A percentile compares a stretch with the other conserved stretches of the same genome.
phyloP scores from a whole-genome alignment of 2,888 invertebrate genomes.

The Dioctria linearis region DNA sequence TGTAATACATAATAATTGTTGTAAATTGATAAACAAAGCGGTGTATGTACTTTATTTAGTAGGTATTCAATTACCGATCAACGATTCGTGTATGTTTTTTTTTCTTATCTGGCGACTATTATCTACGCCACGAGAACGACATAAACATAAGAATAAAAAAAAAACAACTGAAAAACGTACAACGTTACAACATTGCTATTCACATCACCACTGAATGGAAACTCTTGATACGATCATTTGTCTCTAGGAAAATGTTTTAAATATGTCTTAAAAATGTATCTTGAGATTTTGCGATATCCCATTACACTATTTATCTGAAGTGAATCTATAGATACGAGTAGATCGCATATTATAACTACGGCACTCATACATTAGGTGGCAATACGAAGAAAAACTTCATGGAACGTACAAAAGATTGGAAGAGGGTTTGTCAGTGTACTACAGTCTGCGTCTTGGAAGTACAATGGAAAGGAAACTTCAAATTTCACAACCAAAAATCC shows the following conservation, averaged over 20 bases:
- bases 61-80: background rate
- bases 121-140: slow-evolving; percentile 18
- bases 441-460: slow-evolving; percentile 20
- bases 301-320: slow-evolving; percentile 42
- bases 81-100: background rate
- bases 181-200: slow-evolving; percentile 29
- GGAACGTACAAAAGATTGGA: slow-evolving; percentile 10
- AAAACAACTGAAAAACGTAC: slow-evolving; percentile 30
- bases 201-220: slow-evolving; percentile 27
- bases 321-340: slow-evolving; percentile 19
- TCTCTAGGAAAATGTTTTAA: slow-evolving; percentile 27
- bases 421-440: slow-evolving; percentile 36
- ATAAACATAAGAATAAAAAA: slow-evolving; percentile 45
- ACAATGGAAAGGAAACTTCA: slow-evolving; percentile 41
- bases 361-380: slow-evolving; percentile 22
- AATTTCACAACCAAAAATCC: slow-evolving; percentile 35
- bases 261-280: slow-evolving; percentile 29
- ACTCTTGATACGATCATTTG: background rate
- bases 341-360: background rate
- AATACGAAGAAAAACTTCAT: slow-evolving; percentile 11
- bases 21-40: too few relatives aligned
- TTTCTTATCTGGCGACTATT: background rate
- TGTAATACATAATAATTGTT: too few relatives aligned
- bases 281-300: slow-evolving; percentile 45
- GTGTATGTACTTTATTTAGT: background rate